Percentiles rank a stretch among this genome's conserved stretches.
These are phyloP conservation scores for Pteruthius melanotis DNA, from an alignment of 2,113 vertebrate genomes.

Conservation along the genomic window DNA sequence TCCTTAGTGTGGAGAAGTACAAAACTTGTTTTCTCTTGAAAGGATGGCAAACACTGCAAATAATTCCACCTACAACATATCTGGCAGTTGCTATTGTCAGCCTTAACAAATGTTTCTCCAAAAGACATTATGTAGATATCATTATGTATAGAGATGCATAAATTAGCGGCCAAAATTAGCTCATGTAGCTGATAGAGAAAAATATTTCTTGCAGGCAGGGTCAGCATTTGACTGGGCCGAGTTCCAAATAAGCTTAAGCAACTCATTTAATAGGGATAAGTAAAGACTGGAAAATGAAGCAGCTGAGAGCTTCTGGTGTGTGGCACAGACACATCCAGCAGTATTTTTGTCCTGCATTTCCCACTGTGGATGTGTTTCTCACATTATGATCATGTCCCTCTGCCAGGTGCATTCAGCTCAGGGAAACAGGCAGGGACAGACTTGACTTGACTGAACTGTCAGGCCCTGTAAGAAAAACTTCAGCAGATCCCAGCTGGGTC, in stretches of 20 bases:
- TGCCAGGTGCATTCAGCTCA: not conserved
- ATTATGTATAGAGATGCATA: not conserved
- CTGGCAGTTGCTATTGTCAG: constrained; percentile 16
- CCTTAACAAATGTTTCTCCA: constrained; percentile 1
- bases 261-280: not conserved
- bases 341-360: not conserved
- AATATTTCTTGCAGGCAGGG: not conserved
- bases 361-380: not conserved
- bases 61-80: not conserved
- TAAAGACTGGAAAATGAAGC: not conserved
- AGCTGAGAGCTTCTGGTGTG: not conserved
- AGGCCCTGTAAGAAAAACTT: not conserved
- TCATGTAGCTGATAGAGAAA: not conserved
- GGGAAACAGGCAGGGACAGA: not conserved
- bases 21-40: not conserved
- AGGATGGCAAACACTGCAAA: not conserved
- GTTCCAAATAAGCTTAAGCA: not conserved
- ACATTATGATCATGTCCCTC: not conserved
- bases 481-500: not conserved
- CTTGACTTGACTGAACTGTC: not conserved
- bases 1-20: not conserved
- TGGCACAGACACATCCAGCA: not conserved
- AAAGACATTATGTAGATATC: not conserved
- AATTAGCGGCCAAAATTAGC: not conserved
- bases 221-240: not conserved